Base-by-base conservation (phyloP, 2,113 vertebrate genomes). In the Opisthocomus hoazin region DNA sequence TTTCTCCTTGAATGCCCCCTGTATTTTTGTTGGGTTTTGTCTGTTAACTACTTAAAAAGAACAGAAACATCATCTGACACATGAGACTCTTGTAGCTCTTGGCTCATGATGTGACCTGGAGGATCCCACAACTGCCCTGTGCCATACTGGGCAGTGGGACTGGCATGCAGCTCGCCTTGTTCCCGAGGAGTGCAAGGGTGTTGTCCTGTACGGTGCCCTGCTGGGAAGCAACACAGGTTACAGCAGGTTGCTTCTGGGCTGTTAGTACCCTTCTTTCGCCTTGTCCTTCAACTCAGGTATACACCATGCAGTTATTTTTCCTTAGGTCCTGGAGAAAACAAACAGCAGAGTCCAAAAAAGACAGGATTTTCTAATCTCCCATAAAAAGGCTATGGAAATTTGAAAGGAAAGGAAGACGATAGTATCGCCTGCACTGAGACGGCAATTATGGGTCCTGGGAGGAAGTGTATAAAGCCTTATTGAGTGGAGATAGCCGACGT, bases 381-480 rank as follows among this genome's bases (percentile, higher is more conserved):
- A 34, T 94, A 84, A 43, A 93, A 94, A 93, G 74, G 53, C 77
- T 51, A 18, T 97, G 97, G 96, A 97, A 91, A 97, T 97, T 97
- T 94, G 94, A 95, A 97, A 97, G 97, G 86, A 97, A 90, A 97
- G 97, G 97, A 98, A 97, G 93, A 85, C 39, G 85, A 92, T 95
- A 56, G 83, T 87, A 79, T 96, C 79, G 60, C 76, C 94, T 48
- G 36, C 93, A 80, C 95, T 22, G 91, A 96, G 94, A 81, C 21
- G 50, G 97, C 96, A 97, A 96, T 97, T 95, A 96, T 81, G 94
- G 94, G 96, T 94, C 92, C 91, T 96, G 64, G 63, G 97, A 97
- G 98, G 97, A 97, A 97, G 82, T 93, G 96, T 84, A 97, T 94
- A 63, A 96, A 97, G 95, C 75, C 96, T 98, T 93, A 83, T 82